Evolutionary conservation across 2,113 vertebrate genomes (phyloP).

Genomic region (Rhombomys opimus): DNA sequence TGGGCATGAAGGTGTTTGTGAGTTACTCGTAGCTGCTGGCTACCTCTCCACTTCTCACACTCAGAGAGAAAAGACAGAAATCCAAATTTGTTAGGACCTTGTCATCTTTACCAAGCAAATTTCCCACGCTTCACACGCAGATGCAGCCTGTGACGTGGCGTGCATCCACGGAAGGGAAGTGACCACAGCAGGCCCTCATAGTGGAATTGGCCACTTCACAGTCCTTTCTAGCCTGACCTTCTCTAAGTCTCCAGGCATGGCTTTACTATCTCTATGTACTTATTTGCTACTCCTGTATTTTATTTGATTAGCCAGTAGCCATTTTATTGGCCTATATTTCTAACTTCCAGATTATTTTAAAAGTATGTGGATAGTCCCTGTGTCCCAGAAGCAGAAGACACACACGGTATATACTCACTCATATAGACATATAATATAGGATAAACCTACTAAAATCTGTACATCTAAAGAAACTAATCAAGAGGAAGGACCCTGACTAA

Average conservation of each 20-base stretch:
- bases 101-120: not conserved
- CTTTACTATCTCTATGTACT: not conserved
- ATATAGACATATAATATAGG: too few relatives aligned
- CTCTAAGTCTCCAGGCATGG: not conserved
- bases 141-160: not conserved
- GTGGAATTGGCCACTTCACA: not conserved
- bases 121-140: too few relatives aligned
- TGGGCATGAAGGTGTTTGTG: not conserved
- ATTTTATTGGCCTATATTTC: not conserved
- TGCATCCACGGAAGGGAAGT: not conserved
- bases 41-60: not conserved
- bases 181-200: not conserved
- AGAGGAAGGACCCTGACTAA: too few relatives aligned
- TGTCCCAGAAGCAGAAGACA: too few relatives aligned
- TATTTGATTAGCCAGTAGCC: not conserved
- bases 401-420: too few relatives aligned
- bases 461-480: too few relatives aligned
- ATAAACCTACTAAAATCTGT: too few relatives aligned
- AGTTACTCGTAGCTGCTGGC: not conserved
- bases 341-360: constrained; percentile 20
- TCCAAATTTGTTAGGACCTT: not conserved
- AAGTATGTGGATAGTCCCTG: not conserved
- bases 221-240: not conserved
- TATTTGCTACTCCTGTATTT: not conserved
- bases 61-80: not conserved